Conservation (phyloP, 2,888 invertebrate species). For the Drosophila kuntzei region DNA sequence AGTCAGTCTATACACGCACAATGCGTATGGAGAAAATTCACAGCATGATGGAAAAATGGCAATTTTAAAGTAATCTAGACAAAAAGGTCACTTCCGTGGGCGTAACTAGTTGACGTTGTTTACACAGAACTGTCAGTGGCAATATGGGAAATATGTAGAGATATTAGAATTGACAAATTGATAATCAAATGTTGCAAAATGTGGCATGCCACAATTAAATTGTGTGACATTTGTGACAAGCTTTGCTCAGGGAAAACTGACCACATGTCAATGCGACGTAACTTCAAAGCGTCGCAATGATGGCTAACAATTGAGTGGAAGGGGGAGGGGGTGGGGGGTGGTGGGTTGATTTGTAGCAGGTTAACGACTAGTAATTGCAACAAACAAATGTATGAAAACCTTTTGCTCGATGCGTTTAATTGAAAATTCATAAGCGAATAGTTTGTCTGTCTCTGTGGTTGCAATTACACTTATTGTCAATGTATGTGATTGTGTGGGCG, state of each 20-base stretch:
- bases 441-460: conserved; percentile 25
- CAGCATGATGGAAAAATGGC: conserved; percentile 68
- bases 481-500: neutral
- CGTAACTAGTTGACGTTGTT: conserved; percentile 11
- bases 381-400: conserved; percentile 47
- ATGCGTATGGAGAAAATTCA: conserved; percentile 43
- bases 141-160: conserved; percentile 20
- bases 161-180: conserved; percentile 35
- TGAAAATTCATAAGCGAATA: conserved; percentile 68
- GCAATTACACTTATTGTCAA: conserved; percentile 34
- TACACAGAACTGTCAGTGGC: conserved; percentile 41
- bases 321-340: neutral
- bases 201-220: conserved; percentile 11
- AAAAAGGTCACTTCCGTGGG: conserved; percentile 42
- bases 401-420: conserved; percentile 50
- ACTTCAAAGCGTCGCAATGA: conserved; percentile 76
- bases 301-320: neutral
- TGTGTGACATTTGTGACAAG: conserved; percentile 59
- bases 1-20: conserved; percentile 32
- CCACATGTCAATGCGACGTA: conserved; percentile 74
- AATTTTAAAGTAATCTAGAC: conserved; percentile 35
- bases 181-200: conserved; percentile 36
- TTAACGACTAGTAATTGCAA: conserved; percentile 66
- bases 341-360: conserved; percentile 20
- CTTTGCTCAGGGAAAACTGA: conserved; percentile 58